Base-by-base conservation (phyloP, 1,140 invertebrate species). In the Phenacoccus solenopsis region DNA sequence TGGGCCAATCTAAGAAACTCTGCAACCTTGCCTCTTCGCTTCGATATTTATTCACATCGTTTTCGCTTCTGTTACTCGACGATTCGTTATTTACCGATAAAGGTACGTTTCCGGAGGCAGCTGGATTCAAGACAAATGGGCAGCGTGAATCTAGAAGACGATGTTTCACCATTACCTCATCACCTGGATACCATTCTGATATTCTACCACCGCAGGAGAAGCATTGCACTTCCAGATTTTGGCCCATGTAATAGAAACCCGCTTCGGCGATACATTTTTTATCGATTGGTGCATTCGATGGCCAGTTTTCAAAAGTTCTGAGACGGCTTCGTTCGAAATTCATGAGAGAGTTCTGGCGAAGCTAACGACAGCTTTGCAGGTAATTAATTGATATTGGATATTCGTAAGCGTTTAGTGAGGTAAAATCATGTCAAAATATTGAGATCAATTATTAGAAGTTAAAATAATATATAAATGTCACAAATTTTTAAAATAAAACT, bases 191-290 rank as follows among this genome's bases (percentile, higher is more conserved):
- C 90, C 89, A 91, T 71, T 88, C 83, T 0, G 84, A 82, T 74
- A 91, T 86, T 78, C 81, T 84, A n/a, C 81, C 78, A 30, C 84
- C 83, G 79, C 90, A 93, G 72, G 84, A 81, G 75, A 90, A 89
- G 77, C 90, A 93, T 76, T 90, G 82, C 1, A 90, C 88, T 74
- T 88, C 85, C 13, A 84, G 78, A 30, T 79, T 84, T 72, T 80
- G 78, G 20, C 88, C 87, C 1, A 85, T 87, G 64, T 87, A 91
- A 76, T 85, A 93, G 80, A 95, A 94, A 12, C 91, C 91, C 56
- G 88, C 90, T 77, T 86, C 86, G 1, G 90, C 90, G 73, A 94
- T 83, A 75, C 85, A 80, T 35, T 79, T 75, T 16, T 85, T 78
- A 76, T 84, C 83, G 1, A 91, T 84, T 28, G 82, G 79, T 22